A percentile compares a stretch with the other conserved stretches of the same genome.
Evolutionary conservation across 1,140 invertebrate species (phyloP).

Genomic region (Pogonus chalceus): DNA sequence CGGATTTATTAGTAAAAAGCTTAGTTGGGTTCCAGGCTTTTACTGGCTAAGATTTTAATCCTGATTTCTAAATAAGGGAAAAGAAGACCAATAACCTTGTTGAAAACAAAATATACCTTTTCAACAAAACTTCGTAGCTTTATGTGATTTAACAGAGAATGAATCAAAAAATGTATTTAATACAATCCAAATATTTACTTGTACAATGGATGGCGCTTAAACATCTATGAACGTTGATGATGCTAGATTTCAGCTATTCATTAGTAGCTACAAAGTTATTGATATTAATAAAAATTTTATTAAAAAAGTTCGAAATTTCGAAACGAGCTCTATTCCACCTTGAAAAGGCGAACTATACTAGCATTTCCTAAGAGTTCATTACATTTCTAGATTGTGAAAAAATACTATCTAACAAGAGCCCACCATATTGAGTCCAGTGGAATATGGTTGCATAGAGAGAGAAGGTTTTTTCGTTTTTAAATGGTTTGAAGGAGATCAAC

Average conservation of each 20-base stretch:
- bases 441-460: slow-evolving; percentile 21
- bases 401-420: slow-evolving; percentile 19
- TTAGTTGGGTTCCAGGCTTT: no score
- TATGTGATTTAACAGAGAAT: no score
- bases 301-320: slow-evolving; percentile 20
- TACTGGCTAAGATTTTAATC: no score
- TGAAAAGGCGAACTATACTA: slow-evolving; percentile 19
- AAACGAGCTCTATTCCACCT: slow-evolving; percentile 20
- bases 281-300: slow-evolving; percentile 19
- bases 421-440: slow-evolving; percentile 16
- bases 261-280: slow-evolving; percentile 19
- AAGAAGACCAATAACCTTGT: no score
- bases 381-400: slow-evolving; percentile 21
- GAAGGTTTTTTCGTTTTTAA: slow-evolving; percentile 18
- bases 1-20: no score
- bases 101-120: no score
- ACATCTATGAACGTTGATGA: slow-evolving; percentile 20
- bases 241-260: slow-evolving; percentile 19
- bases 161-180: no score
- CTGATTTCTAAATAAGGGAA: no score
- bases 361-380: slow-evolving; percentile 20
- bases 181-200: no score
- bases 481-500: slow-evolving; percentile 24
- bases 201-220: slow-evolving; percentile 17
- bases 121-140: no score